A percentile compares a stretch with the other conserved stretches of the same genome.
phyloP scores from a whole-genome alignment of 2,797 vertebrate species.

The Cottoperca gobio region DNA sequence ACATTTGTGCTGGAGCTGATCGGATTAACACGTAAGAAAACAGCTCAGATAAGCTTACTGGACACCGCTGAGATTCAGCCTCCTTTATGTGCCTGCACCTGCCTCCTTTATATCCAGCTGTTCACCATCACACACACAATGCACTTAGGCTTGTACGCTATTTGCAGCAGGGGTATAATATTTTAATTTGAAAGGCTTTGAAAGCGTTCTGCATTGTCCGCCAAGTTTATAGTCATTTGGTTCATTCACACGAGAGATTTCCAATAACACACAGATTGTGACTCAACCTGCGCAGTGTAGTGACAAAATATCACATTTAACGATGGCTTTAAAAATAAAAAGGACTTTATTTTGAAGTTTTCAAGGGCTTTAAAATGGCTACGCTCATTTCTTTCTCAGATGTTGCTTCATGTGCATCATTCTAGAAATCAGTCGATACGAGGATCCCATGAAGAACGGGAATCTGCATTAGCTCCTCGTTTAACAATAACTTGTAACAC shows the following conservation, averaged over 20 bases:
- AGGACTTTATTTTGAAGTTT: background rate
- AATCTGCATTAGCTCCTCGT: too few species aligned
- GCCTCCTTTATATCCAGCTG: constrained; percentile 28
- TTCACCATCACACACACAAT: background rate
- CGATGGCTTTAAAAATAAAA: background rate
- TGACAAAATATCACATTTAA: too few species aligned
- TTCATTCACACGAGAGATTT: too few species aligned
- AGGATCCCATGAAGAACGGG: too few species aligned
- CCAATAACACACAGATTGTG: too few species aligned
- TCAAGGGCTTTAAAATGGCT: background rate
- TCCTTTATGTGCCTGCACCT: constrained; percentile 11
- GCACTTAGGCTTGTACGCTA: background rate
- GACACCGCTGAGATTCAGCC: constrained; percentile 26
- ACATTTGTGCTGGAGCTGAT: constrained; percentile 15
- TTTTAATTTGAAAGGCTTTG: background rate
- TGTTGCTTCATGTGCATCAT: too few species aligned
- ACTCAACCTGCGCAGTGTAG: background rate
- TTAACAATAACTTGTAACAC: background rate
- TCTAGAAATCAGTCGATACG: too few species aligned
- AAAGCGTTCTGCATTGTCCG: too few species aligned
- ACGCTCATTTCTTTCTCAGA: too few species aligned
- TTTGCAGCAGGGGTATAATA: background rate
- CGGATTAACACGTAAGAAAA: constrained; percentile 43
- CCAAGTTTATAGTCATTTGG: too few species aligned
- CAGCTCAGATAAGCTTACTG: constrained; percentile 21